Base-by-base conservation (phyloP, 2,113 vertebrate species). In the Dendropsophus ebraccatus region DNA sequence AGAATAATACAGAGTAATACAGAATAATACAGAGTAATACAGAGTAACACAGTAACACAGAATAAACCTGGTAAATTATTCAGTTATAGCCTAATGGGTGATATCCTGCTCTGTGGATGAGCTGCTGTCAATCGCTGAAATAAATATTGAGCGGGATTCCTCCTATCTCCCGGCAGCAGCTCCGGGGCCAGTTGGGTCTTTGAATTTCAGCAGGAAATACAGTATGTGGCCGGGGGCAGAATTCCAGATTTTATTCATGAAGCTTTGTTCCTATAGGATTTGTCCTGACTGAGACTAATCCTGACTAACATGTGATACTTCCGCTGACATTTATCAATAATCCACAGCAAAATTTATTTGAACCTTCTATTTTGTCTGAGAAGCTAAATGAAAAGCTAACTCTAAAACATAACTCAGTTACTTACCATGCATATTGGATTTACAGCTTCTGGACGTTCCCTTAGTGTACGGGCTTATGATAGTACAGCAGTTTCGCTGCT, bases 41-140 rank as follows among this genome's bases (percentile, higher is more conserved):
- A n/a, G n/a, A n/a, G n/a, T n/a, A n/a, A n/a, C n/a, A n/a, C n/a
- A n/a, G n/a, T n/a, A 78, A 56, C 35, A 56, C 16, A 78, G 25
- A 78, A 78, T n/a, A 56, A 14, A 1, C 25, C 32, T 77, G 25
- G 49, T 77, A 14, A 52, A 77, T 77, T 30, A 77, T 77, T 77
- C 9, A 54, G 10, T 52, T 17, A 77, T 16, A 30, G 28, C 49
- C 7, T 54, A 19, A 32, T 77, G 8, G 28, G 32, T 30, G 54
- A 19, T 17, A 19, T 30, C 17, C 17, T 49, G 5, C 45, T 75
- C 23, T 75, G 41, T 28, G n/a, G 72, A 47, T 75, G 2, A 16
- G 16, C 45, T 13, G 11, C 28, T 52, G 30, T 56, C 28, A 78
- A 54, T 56, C 37, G 54, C 30, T 23, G 28, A 35, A 78, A 54